Conservation (phyloP, 2,113 vertebrate species). For the Neodontobutis hainanensis region DNA sequence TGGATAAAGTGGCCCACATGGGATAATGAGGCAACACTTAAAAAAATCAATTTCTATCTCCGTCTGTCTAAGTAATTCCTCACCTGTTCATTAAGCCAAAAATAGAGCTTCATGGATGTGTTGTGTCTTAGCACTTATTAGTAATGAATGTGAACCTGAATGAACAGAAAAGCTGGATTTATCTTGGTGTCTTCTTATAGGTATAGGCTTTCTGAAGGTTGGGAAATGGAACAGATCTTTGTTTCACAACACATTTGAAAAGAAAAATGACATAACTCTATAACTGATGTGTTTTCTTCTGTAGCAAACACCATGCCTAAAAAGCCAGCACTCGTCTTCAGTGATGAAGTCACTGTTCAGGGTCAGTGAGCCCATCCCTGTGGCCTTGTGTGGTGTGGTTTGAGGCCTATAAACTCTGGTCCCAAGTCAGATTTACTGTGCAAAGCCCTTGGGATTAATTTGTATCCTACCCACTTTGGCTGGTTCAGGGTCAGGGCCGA, state of each 20-base stretch:
- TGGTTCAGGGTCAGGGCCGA: slow-evolving; percentile 65
- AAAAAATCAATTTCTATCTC: slow-evolving; percentile 72
- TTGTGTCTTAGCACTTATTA: slow-evolving; percentile 44
- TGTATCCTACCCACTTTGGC: slow-evolving; percentile 52
- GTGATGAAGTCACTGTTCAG: slow-evolving; percentile 50
- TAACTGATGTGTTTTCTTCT: slow-evolving; percentile 27
- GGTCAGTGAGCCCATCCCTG: slow-evolving; percentile 50
- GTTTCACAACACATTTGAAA: slow-evolving; percentile 26
- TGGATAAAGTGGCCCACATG: slow-evolving; percentile 62
- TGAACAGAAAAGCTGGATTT: slow-evolving; percentile 13
- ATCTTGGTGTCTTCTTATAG: slow-evolving; percentile 51
- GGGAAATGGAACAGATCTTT: slow-evolving; percentile 16
- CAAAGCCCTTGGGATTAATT: slow-evolving; percentile 57
- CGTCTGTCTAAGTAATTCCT: slow-evolving; percentile 65
- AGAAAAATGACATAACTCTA: slow-evolving; percentile 28
- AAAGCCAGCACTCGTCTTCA: slow-evolving; percentile 35
- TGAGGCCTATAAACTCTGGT: slow-evolving; percentile 62
- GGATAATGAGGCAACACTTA: slow-evolving; percentile 72
- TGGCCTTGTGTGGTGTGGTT: slow-evolving; percentile 60
- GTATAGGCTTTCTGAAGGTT: slow-evolving; percentile 6
- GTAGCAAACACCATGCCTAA: slow-evolving; percentile 34
- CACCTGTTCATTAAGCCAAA: slow-evolving; percentile 65
- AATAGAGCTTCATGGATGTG: slow-evolving; percentile 45
- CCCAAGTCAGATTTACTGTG: slow-evolving; percentile 67
- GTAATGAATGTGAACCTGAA: slow-evolving; percentile 35